phyloP scores from a whole-genome alignment of 2,797 vertebrate species.

The Cygnus olor region DNA sequence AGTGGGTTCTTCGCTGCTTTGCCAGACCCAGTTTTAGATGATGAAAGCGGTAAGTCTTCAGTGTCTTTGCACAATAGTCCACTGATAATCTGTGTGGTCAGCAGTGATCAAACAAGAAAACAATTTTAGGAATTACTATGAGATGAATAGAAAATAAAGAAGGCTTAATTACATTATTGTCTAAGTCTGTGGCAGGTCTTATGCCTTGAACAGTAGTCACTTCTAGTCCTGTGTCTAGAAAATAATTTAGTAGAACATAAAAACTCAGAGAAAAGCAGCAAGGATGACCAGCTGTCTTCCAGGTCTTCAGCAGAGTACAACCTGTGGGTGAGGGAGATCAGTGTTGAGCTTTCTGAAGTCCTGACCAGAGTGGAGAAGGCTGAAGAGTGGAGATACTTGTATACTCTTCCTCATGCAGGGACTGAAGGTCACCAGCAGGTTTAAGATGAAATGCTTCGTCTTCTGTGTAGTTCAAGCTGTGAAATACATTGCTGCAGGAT shows the following conservation, averaged over 20 bases:
- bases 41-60: slow-evolving; percentile 13
- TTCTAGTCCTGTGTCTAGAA: background rate
- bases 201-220: background rate
- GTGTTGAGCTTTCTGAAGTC: background rate
- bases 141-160: background rate
- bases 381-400: background rate
- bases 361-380: background rate
- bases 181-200: background rate
- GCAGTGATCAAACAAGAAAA: slow-evolving; percentile 15
- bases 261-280: background rate
- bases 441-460: background rate
- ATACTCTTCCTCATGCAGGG: background rate
- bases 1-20: slow-evolving; percentile 39
- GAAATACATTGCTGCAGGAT: background rate
- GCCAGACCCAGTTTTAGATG: background rate
- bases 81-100: slow-evolving; percentile 15
- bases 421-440: background rate
- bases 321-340: background rate
- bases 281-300: background rate
- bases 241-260: background rate
- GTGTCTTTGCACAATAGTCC: background rate
- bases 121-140: background rate
- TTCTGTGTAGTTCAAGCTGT: background rate
- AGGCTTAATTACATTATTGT: background rate
- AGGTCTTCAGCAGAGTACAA: background rate